These are phyloP conservation scores for Egretta garzetta DNA, from an alignment of 2,113 vertebrate genomes.

Conservation along the genomic window DNA sequence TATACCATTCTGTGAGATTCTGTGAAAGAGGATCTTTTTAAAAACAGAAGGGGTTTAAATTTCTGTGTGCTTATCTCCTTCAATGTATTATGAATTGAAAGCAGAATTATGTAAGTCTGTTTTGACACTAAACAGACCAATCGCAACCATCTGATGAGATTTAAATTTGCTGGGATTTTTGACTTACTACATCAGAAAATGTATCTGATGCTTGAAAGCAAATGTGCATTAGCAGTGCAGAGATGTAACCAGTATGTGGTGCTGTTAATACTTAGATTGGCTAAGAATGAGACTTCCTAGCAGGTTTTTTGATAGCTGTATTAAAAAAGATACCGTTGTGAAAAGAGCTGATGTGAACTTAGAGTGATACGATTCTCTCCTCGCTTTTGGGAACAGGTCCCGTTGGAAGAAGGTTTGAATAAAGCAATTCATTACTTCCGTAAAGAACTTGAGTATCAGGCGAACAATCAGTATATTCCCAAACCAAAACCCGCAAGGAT, in stretches of 20 bases:
- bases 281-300: background rate
- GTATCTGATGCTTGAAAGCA: background rate
- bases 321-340: background rate
- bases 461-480: slow-evolving; percentile 98
- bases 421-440: slow-evolving; percentile 99
- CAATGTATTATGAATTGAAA: background rate
- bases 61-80: background rate
- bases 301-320: background rate
- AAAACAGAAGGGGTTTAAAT: background rate
- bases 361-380: background rate
- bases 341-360: background rate
- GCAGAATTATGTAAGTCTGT: background rate
- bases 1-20: background rate
- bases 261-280: background rate
- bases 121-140: background rate
- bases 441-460: slow-evolving; percentile 95
- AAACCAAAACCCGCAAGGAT: slow-evolving; percentile 97
- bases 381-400: slow-evolving; percentile 82
- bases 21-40: background rate
- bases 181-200: background rate
- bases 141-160: background rate
- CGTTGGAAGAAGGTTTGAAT: slow-evolving; percentile 95
- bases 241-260: background rate
- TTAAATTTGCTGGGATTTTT: background rate
- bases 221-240: background rate